Base-by-base conservation (phyloP, 1,140 invertebrate species). In the Drosophila yakuba region DNA sequence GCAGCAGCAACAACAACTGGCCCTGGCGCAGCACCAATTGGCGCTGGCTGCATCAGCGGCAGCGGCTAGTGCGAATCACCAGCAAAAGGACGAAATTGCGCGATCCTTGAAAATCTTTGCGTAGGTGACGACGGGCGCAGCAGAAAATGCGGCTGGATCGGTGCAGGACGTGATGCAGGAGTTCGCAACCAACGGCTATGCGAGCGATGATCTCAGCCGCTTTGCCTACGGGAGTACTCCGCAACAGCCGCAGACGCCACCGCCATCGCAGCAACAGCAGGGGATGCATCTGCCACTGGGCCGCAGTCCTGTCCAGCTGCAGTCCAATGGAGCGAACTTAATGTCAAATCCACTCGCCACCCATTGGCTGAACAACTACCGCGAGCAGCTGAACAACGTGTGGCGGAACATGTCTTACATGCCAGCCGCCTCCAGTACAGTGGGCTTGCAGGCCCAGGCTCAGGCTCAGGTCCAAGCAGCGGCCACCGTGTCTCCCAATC, bases 61-160 rank as follows among this genome's bases (percentile, higher is more conserved):
- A 35, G 80, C 74, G 15, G 56, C 44, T 15, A 66, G 56, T 47
- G 59, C 52, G 6, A 86, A 66, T 74, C 81, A 78, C 59, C 86
- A 91, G 15, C 81, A 80, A 39, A 74, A 91, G 61, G 82, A 92
- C 59, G 91, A 92, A 39, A 92, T 92, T 71, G 89, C 88, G 8
- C 85, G 90, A 43, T 92, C 91, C 7, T 44, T 92, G 1, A 91
- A 92, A 69, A 86, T 90, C 71, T 92, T 92, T 77, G 91, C 91
- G 12, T 66, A 91, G 58, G 54, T 91, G 14, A 76, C 90, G 4
- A 74, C 78, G 8, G 78, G 71, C 56, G 63, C 64, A 67, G 52
- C 85, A 67, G 83, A 88, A 11, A 58, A 51, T 23, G 48, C 38
- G 23, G 36, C 20, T 41, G 58, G 62, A 15, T 58, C 84, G 20